Percentiles rank a stretch among this genome's conserved stretches.
Conservation (phyloP, 2,113 vertebrate species). For the Tragelaphus strepsiceros region DNA sequence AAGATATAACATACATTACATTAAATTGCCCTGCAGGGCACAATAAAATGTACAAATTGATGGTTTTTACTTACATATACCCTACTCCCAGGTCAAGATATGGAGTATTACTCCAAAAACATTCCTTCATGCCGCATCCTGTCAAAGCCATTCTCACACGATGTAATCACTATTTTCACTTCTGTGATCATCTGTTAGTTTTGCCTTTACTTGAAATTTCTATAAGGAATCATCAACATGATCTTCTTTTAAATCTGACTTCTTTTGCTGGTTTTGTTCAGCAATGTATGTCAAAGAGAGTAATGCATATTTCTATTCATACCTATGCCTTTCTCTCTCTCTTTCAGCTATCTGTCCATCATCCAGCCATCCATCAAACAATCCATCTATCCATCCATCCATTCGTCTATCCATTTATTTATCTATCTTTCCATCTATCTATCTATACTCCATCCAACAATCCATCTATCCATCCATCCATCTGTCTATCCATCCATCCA, state of each 20-base stretch:
- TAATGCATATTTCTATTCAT: background rate
- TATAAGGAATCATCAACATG: background rate
- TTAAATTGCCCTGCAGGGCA: background rate
- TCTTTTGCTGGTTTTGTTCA: background rate
- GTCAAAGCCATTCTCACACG: background rate
- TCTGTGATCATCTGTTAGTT: background rate
- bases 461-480: no score
- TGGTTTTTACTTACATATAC: background rate
- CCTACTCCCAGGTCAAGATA: background rate
- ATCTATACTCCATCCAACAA: background rate
- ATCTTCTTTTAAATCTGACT: background rate
- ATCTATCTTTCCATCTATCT: background rate
- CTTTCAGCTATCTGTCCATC: background rate
- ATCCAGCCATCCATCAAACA: background rate
- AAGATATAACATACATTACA: background rate
- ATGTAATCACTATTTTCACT: background rate
- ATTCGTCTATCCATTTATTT: rapidly evolving
- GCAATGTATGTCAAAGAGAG: background rate
- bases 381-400: background rate
- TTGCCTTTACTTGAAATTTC: background rate
- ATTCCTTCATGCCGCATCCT: background rate
- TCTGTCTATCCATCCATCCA: background rate
- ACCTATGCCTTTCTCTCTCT: background rate
- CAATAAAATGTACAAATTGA: background rate
- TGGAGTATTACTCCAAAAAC: background rate